Evolutionary conservation across 2,113 vertebrate genomes (phyloP), one percentile per base, ranked within the genome.

Genomic region (Puntigrus tetrazona): DNA sequence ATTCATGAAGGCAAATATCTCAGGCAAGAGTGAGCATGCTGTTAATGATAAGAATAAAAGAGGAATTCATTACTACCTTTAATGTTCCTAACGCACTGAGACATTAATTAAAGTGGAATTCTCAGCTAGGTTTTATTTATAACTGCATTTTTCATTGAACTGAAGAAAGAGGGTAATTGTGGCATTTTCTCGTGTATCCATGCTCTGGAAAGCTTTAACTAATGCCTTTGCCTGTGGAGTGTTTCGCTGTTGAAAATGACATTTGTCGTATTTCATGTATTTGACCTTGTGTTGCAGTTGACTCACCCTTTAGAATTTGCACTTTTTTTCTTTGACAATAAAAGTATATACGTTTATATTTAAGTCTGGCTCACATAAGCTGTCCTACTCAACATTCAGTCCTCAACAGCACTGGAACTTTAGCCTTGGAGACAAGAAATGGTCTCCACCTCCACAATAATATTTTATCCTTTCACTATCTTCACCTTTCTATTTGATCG

Each of bases 31-130:
- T 91, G 92, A 91, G 90, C 90, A 92, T 88, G 91, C 91, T 87
- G 92, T 94, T 92, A 94, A 94, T 94, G 93, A 94, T 92, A 91
- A 93, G 93, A 91, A 91, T 90, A 92, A 92, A 90, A n/a, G n/a
- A n/a, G 90, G 90, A 91, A 93, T 93, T 93, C 92, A 92, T 95
- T 94, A 92, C 92, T 93, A 93, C 92, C 92, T 93, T 94, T 93
- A 94, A 95, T 95, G 93, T 93, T 94, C 93, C 92, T 89, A 93
- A 92, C 92, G 94, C 94, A 94, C 93, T 93, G 92, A 94, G 91
- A 90, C 91, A 94, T 94, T 95, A 92, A 94, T 94, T 94, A 93
- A 92, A 93, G 92, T 86, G 80, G 90, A 93, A 86, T 91, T 89
- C n/a, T 91, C 92, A 85, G 87, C 92, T 74, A 90, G 90, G 90